phyloP scores from a whole-genome alignment of 2,113 vertebrate genomes.

The Noturus placidus region DNA sequence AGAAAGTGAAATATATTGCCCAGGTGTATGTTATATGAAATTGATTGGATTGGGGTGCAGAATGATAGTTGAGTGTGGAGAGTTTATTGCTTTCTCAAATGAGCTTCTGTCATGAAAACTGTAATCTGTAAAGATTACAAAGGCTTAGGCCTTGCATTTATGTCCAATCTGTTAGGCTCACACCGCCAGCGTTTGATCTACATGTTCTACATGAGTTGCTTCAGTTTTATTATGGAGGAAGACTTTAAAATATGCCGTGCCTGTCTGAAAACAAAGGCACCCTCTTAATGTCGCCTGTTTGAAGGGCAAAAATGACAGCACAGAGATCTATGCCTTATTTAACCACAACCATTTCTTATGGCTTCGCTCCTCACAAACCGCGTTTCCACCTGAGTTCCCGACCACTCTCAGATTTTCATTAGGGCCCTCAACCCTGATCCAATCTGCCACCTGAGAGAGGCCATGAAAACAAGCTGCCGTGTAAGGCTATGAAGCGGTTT shows the following conservation, averaged over 20 bases:
- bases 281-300: conserved; percentile 26
- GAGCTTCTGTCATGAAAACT: conserved; percentile 48
- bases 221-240: not conserved
- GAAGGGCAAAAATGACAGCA: conserved; percentile 28
- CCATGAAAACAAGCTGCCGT: conserved; percentile 44
- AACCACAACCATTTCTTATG: conserved; percentile 50
- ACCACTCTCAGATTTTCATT: conserved; percentile 52
- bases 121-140: conserved; percentile 33
- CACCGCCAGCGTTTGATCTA: not conserved
- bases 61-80: conserved; percentile 41
- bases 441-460: conserved; percentile 47
- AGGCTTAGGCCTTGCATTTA: not conserved
- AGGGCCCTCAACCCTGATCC: conserved; percentile 46
- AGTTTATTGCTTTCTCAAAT: conserved; percentile 54
- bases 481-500: conserved; percentile 59
- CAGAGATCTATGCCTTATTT: conserved; percentile 48
- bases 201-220: conserved; percentile 13
- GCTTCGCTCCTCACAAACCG: conserved; percentile 52
- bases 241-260: conserved; percentile 15
- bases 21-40: conserved; percentile 47
- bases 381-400: conserved; percentile 44
- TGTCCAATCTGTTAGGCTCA: conserved; percentile 5
- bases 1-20: conserved; percentile 48
- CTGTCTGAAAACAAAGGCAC: conserved; percentile 23
- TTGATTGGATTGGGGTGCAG: conserved; percentile 49